These are phyloP conservation scores for Heteromyza rotundicornis DNA, from an alignment of 2,888 invertebrate genomes.

Conservation along the genomic window DNA sequence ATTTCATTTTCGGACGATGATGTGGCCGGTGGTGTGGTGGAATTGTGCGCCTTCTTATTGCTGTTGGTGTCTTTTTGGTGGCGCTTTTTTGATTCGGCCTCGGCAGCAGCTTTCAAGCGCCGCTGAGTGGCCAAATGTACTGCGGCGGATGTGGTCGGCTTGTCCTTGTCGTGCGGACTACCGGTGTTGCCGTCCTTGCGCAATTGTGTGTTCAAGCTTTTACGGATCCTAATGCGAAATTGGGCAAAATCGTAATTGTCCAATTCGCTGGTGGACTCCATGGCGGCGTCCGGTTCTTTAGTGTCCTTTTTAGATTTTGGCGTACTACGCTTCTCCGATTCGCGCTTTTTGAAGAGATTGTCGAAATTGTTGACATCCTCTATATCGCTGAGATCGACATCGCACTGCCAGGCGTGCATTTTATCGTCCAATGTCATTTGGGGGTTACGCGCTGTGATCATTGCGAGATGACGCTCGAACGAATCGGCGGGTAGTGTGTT, in stretches of 20 bases:
- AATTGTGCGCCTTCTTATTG: conserved; percentile 28
- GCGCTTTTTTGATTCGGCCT: not conserved
- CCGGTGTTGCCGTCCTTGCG: not conserved
- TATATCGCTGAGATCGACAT: conserved; percentile 49
- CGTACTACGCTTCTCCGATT: conserved; percentile 32
- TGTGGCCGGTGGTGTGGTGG: conserved; percentile 34
- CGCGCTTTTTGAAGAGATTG: conserved; percentile 43
- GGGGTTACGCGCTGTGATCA: conserved; percentile 47
- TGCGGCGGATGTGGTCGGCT: conserved; percentile 34
- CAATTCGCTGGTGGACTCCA: conserved; percentile 15
- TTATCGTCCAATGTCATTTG: conserved; percentile 55
- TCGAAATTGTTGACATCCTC: conserved; percentile 58
- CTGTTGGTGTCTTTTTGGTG: not conserved
- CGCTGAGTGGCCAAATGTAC: conserved; percentile 26
- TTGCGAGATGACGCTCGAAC: conserved; percentile 51
- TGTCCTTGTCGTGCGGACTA: conserved; percentile 17
- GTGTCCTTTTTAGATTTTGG: conserved; percentile 18
- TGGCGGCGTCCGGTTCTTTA: not conserved
- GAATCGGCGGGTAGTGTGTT: conserved; percentile 53
- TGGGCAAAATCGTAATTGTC: conserved; percentile 35
- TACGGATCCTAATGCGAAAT: conserved; percentile 37
- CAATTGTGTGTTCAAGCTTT: conserved; percentile 30
- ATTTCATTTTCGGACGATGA: conserved; percentile 34
- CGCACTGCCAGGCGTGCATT: conserved; percentile 48
- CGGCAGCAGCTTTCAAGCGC: conserved; percentile 24